Conservation (phyloP, 2,888 invertebrate genomes). For the Macropis europaea region DNA sequence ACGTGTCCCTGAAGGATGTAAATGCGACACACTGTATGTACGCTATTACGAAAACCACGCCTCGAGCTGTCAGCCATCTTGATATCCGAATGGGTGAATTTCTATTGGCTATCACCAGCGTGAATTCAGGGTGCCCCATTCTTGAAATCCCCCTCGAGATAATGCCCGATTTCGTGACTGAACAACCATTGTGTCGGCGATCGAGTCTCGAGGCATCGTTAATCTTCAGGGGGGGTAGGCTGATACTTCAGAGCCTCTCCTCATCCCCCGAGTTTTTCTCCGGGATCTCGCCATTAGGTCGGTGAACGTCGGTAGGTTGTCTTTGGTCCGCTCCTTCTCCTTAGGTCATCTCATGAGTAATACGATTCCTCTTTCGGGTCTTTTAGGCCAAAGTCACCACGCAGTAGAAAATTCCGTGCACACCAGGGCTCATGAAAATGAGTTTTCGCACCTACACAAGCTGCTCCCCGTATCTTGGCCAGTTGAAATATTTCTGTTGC, state of each 20-base stretch:
- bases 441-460: too few species aligned
- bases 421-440: too few species aligned
- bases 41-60: constrained; percentile 60
- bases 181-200: not conserved
- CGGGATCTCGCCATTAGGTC: not conserved
- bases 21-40: too few species aligned
- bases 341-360: too few species aligned
- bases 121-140: constrained; percentile 41
- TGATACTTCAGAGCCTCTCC: not conserved
- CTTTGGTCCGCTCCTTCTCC: too few species aligned
- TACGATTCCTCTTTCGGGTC: too few species aligned
- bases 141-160: constrained; percentile 17
- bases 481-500: too few species aligned
- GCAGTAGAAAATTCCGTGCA: too few species aligned
- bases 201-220: not conserved
- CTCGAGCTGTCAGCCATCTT: constrained; percentile 59
- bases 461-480: too few species aligned
- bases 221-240: not conserved
- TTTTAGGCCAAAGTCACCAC: too few species aligned
- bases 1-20: too few species aligned
- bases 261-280: not conserved
- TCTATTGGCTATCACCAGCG: constrained; percentile 44
- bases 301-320: not conserved
- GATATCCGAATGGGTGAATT: constrained; percentile 45
- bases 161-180: not conserved